A percentile compares a stretch with the other conserved stretches of the same genome.
Conservation (phyloP, 2,888 invertebrate genomes). For the Cotesia congregata region DNA sequence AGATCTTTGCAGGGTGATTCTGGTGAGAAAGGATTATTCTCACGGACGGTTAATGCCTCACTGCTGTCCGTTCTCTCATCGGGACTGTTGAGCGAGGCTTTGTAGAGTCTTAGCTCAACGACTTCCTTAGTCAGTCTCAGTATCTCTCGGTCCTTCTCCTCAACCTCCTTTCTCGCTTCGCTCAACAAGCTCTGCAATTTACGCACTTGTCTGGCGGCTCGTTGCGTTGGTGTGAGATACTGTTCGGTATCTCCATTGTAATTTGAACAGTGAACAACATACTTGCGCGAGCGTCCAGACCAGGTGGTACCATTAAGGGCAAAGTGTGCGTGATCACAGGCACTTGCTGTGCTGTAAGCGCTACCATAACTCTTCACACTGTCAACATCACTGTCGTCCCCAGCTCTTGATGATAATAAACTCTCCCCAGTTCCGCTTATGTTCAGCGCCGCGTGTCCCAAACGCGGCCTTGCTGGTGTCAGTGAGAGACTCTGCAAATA, state of each 20-base stretch:
- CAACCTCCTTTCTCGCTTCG: slow-evolving; percentile 82
- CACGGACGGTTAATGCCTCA: slow-evolving; percentile 81
- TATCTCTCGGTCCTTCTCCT: slow-evolving; percentile 87
- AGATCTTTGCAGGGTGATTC: slow-evolving; percentile 73
- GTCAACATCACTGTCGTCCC: slow-evolving; percentile 78
- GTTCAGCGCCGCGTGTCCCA: slow-evolving; percentile 58
- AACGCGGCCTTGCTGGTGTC: slow-evolving; percentile 65
- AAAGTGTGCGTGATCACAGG: slow-evolving; percentile 87
- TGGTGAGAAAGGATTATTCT: slow-evolving; percentile 75
- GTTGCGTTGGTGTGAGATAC: slow-evolving; percentile 90
- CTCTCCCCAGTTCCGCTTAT: slow-evolving; percentile 34
- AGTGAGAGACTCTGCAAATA: slow-evolving; percentile 64
- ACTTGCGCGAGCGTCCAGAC: slow-evolving; percentile 75
- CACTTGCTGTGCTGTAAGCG: slow-evolving; percentile 81
- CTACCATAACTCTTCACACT: slow-evolving; percentile 86
- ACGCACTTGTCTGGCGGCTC: slow-evolving; percentile 85
- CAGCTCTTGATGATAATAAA: slow-evolving; percentile 53
- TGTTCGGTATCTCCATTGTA: slow-evolving; percentile 85
- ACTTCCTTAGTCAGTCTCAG: slow-evolving; percentile 83
- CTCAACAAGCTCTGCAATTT: slow-evolving; percentile 78
- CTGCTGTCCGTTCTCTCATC: slow-evolving; percentile 85
- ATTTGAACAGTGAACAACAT: slow-evolving; percentile 88
- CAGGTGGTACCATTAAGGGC: slow-evolving; percentile 77
- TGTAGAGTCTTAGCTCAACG: slow-evolving; percentile 84
- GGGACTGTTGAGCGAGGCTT: slow-evolving; percentile 84